Evolutionary conservation across 2,888 invertebrate genomes (phyloP).

Genomic region (Meganola albula): DNA sequence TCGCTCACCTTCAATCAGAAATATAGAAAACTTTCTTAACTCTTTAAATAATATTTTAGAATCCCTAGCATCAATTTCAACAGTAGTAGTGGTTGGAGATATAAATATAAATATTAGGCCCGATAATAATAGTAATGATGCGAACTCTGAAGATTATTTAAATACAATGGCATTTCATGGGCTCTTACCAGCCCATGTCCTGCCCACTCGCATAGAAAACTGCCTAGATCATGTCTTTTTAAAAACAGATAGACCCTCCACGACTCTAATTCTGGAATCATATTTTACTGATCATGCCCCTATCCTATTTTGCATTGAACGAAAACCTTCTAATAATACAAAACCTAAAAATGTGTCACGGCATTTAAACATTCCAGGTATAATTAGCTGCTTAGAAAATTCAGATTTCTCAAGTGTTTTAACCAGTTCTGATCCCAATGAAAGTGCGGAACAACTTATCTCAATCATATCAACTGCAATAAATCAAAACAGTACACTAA

Average conservation of each 20-base stretch:
- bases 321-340: neutral
- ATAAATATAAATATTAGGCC: neutral
- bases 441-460: neutral
- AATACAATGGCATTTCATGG: neutral
- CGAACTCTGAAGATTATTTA: neutral
- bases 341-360: neutral
- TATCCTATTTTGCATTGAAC: neutral
- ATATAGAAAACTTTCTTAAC: neutral
- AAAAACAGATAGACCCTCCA: neutral
- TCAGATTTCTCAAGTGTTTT: neutral
- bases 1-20: neutral
- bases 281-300: neutral
- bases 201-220: neutral
- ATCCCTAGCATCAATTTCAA: neutral
- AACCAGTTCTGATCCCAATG: neutral
- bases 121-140: neutral
- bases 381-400: neutral
- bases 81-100: neutral
- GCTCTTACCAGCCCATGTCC: neutral
- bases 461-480: neutral
- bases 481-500: neutral
- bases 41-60: neutral
- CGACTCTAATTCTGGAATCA: neutral
- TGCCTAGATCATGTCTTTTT: neutral
- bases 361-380: neutral